Percentiles rank a stretch among this genome's conserved stretches.
These are phyloP conservation scores for Machimus rusticus DNA, from an alignment of 2,888 invertebrate genomes.

Conservation along the genomic window DNA sequence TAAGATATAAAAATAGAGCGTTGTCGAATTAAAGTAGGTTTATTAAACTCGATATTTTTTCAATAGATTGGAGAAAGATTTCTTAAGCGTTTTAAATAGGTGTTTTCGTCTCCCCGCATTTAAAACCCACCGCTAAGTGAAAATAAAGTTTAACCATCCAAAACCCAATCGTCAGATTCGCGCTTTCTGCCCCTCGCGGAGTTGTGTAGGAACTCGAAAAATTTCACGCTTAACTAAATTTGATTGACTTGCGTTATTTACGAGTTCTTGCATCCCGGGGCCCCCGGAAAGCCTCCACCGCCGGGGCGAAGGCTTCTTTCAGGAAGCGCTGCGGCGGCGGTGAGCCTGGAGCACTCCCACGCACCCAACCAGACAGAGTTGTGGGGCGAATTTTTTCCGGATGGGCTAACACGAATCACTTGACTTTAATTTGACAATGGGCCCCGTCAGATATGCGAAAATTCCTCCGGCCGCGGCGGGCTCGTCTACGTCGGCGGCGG, in stretches of 20 bases:
- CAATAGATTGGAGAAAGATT: too few species aligned
- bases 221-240: conserved; percentile 33
- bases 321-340: not conserved
- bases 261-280: conserved; percentile 21
- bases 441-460: conserved; percentile 24
- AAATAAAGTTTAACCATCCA: conserved; percentile 1
- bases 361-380: not conserved
- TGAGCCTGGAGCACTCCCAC: not conserved
- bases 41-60: too few species aligned
- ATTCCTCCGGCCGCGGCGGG: not conserved
- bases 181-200: not conserved
- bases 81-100: too few species aligned
- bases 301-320: not conserved
- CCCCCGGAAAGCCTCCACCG: not conserved
- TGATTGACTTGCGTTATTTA: conserved; percentile 40
- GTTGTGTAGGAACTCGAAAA: not conserved
- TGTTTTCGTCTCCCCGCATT: too few species aligned
- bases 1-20: too few species aligned
- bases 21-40: too few species aligned
- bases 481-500: not conserved
- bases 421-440: conserved; percentile 41
- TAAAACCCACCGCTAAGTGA: not conserved
- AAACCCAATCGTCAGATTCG: not conserved
- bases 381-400: conserved; percentile 16
- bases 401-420: conserved; percentile 40